Base-by-base conservation (phyloP, 2,797 vertebrate species). In the Acanthornis magna region DNA sequence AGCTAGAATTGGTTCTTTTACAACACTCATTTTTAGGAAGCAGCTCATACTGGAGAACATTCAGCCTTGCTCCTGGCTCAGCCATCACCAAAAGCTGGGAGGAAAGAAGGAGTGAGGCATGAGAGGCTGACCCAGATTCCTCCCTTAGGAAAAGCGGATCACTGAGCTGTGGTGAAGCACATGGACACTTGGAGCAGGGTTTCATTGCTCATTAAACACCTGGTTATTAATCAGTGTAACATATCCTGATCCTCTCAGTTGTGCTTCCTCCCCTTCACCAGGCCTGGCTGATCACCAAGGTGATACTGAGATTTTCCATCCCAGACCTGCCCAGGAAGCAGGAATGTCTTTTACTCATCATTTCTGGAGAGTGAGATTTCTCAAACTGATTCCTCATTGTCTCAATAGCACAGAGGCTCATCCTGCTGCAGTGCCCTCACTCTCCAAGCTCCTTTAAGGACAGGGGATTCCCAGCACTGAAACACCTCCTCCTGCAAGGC, bases 111-210 rank as follows among this genome's bases (percentile, higher is more conserved):
- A 68, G 20, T 10, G 30, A 65, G 21, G 66, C 30, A 29, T 20
- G 57, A 55, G 70, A 65, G 62, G 43, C 43, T 70, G 74, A 91
- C 77, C 70, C 38, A 68, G 51, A 84, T 80, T 74, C 65, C 22
- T 73, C 11, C 60, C 29, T 43, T 20, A 23, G 22, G 38, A 88
- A 17, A 20, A 34, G 70, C 5, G 0, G 53, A 38, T 76, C 60
- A 40, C 65, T 30, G 80, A 88, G 80, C 54, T 32, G 26, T 70
- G 68, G 34, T 50, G 36, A 30, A 91, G 42, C 40, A 47, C 0
- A 0, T 4, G 23, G 8, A 34, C 51, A 15, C 62, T 66, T 47
- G 19, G 19, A 79, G 47, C 3, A 36, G 2, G 1, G 36, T 68
- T 26, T 83, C 60, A 68, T 1, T 72, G 54, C 60, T 72, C 7